phyloP scores from a whole-genome alignment of 2,797 vertebrate species.

The Cynodonichthys magdalenae region DNA sequence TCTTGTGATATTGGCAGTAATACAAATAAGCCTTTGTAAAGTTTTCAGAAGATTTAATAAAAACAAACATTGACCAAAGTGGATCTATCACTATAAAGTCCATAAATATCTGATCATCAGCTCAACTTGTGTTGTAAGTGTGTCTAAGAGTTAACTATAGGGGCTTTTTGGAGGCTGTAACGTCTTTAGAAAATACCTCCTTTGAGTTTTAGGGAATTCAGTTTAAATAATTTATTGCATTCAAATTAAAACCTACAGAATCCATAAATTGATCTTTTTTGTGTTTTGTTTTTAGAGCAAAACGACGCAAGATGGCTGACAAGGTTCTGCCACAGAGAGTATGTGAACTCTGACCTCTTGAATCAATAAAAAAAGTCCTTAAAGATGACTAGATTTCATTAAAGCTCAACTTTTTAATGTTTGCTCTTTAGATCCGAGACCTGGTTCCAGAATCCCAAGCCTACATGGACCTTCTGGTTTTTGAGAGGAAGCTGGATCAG shows the following conservation, averaged over 20 bases:
- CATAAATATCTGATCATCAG: conserved; percentile 28
- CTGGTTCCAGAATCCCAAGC: conserved; percentile 98
- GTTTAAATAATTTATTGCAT: background rate
- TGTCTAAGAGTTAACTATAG: conserved; percentile 1
- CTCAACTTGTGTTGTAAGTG: conserved; percentile 14
- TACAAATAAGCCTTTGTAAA: conserved; percentile 33
- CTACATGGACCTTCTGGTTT: conserved; percentile 98
- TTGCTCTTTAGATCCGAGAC: conserved; percentile 88
- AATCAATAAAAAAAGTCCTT: background rate
- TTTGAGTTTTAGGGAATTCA: too few relatives aligned
- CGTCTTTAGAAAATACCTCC: too few relatives aligned
- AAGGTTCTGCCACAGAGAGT: conserved; percentile 97
- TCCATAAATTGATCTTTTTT: background rate
- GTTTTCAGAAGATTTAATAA: conserved; percentile 1
- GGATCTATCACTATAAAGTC: conserved; percentile 11
- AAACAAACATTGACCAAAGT: conserved; percentile 5
- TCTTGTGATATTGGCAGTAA: conserved; percentile 34
- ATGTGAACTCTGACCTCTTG: conserved; percentile 46
- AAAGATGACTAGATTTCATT: background rate
- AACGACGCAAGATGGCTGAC: conserved; percentile 98
- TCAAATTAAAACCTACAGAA: background rate
- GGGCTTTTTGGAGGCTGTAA: background rate
- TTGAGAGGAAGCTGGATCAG: conserved; percentile 98
- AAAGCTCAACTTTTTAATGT: background rate
- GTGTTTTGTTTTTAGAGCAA: conserved; percentile 77